A percentile compares a stretch with the other conserved stretches of the same genome.
Conservation (phyloP, 2,888 invertebrate species). For the Euplexia lucipara region DNA sequence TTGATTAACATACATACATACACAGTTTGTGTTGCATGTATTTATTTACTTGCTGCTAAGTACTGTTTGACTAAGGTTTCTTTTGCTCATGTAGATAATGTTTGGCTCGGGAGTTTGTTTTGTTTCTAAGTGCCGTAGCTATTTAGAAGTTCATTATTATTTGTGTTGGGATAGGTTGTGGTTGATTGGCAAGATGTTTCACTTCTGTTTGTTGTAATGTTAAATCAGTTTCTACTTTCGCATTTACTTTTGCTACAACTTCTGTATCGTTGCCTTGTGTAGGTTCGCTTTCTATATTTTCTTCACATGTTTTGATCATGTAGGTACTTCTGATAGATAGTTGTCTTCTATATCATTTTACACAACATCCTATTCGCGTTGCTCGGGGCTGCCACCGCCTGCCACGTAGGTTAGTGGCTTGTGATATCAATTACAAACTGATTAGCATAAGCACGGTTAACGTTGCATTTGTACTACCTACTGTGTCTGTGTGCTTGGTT, state of each 20-base stretch:
- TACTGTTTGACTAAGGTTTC: constrained; percentile 52
- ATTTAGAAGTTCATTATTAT: constrained; percentile 46
- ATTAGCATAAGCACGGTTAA: constrained; percentile 37
- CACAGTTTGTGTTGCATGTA: constrained; percentile 52
- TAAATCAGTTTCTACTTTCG: constrained; percentile 17
- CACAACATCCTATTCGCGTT: constrained; percentile 51
- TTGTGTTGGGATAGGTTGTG: constrained; percentile 45
- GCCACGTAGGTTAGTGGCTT: constrained; percentile 37
- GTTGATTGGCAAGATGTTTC: constrained; percentile 21
- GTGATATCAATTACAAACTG: constrained; percentile 52
- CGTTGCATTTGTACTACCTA: constrained; percentile 22
- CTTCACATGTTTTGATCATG: constrained; percentile 8
- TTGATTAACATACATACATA: constrained; percentile 59
- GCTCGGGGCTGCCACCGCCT: constrained; percentile 35
- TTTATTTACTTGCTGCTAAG: constrained; percentile 54
- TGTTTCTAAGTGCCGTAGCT: constrained; percentile 37
- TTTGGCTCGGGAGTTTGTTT: constrained; percentile 30
- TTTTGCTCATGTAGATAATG: constrained; percentile 44
- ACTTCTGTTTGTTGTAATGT: constrained; percentile 4
- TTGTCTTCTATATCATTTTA: constrained; percentile 37
- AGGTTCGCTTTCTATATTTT: constrained; percentile 30
- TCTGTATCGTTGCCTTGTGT: neutral
- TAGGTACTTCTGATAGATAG: constrained; percentile 19
- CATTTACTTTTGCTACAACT: neutral
- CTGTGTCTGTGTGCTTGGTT: constrained; percentile 1